A percentile compares a stretch with the other conserved stretches of the same genome.
Conservation (phyloP, 2,797 vertebrate species). For the Cetoscarus ocellatus region DNA sequence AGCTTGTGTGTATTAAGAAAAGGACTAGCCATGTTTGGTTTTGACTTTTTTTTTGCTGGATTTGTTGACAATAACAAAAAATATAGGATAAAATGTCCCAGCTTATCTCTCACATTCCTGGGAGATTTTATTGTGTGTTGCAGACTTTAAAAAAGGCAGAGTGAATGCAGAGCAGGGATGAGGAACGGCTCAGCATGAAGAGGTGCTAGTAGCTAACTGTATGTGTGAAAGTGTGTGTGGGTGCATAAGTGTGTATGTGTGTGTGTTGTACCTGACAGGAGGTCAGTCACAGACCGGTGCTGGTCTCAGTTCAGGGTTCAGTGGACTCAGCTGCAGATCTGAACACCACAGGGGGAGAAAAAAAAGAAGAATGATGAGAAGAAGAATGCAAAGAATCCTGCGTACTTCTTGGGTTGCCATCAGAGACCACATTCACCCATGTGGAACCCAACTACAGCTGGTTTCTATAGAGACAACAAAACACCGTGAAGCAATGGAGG, state of each 20-base stretch:
- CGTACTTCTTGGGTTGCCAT: constrained; percentile 45
- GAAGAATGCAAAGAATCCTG: constrained; percentile 66
- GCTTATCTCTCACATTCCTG: constrained; percentile 9
- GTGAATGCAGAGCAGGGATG: background rate
- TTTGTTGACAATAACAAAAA: constrained; percentile 16
- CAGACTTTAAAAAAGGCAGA: background rate
- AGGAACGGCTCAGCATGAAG: constrained; percentile 2
- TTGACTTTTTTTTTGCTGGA: background rate
- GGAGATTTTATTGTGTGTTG: background rate
- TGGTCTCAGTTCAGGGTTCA: constrained; percentile 68
- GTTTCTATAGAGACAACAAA: constrained; percentile 57
- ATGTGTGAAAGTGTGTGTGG: constrained; percentile 29
- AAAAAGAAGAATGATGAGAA: constrained; percentile 43
- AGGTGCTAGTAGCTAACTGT: background rate
- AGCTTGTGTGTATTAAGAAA: background rate
- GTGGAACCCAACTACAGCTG: constrained; percentile 54
- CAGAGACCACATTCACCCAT: constrained; percentile 62
- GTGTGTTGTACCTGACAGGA: constrained; percentile 68
- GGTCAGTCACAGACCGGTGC: constrained; percentile 58
- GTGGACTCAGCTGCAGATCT: constrained; percentile 70
- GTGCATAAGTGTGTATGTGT: constrained; percentile 19
- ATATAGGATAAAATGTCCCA: background rate
- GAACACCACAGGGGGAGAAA: constrained; percentile 24
- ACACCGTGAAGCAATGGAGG: constrained; percentile 14
- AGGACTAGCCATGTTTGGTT: background rate